Base-by-base conservation (phyloP, 2,888 invertebrate species). In the Auanema sp. region DNA sequence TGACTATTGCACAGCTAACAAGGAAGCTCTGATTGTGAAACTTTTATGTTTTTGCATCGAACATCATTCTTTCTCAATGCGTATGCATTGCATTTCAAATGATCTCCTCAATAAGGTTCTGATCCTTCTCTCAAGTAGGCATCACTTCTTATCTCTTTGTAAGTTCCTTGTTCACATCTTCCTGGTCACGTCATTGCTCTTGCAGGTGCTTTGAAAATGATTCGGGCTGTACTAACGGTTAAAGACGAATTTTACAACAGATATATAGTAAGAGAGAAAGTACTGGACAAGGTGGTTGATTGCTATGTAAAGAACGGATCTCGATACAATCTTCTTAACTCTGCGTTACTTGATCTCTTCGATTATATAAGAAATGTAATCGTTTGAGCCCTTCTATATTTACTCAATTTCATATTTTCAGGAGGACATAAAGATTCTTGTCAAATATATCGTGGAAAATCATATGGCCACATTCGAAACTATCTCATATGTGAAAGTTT, bases 221-320 rank as follows among this genome's bases (percentile, higher is more conserved):
- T 98, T 90, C 89, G 98, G 80, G 94, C 94, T 86, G 92, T 98
- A 74, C 91, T 97, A 81, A 93, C 95, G 60, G 89, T 96, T 66
- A 97, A 98, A 86, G 98, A 98, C 85, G 98, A 98, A 85, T 93
- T 95, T 87, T 98, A 98, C 87, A 93, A 96, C 87, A 88, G 94
- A 84, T 92, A 96, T 86, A 93, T 96, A 80, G 91, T 92, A 78
- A 92, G 92, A 85, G 92, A 93, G 69, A 92, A 93, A 86, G 88
- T 97, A 64, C 93, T 99, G 18, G 73, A 76, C 55, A 65, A 65
- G 52, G 93, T 99, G 64, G 91, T 97, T 78, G 94, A 95, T 85
- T 92, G 95, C 75, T 95, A 98, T 86, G 90, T 92, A 81, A 90
- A 91, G 83, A 99, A 99, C 87, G 95, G 96, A 85, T 92, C 93